phyloP scores from a whole-genome alignment of 2,113 vertebrate genomes.

The Willisornis vidua region DNA sequence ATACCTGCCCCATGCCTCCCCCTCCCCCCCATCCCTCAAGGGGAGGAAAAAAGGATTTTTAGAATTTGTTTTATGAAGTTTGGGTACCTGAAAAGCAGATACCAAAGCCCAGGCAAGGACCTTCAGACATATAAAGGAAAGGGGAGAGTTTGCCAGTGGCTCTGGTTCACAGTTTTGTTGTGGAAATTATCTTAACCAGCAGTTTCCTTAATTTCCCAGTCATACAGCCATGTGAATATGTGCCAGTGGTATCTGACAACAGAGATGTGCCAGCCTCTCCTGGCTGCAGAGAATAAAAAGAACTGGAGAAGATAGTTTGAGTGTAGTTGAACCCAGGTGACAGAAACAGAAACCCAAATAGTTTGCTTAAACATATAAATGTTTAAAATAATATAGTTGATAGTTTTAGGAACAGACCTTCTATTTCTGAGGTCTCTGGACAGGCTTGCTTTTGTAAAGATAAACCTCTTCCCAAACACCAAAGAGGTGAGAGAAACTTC shows the following conservation, averaged over 20 bases:
- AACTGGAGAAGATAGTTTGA: background rate
- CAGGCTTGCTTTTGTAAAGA: background rate
- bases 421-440: background rate
- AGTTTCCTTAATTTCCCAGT: background rate
- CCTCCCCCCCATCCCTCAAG: no score
- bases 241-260: background rate
- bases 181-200: background rate
- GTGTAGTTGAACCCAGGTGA: background rate
- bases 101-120: background rate
- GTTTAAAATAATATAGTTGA: background rate
- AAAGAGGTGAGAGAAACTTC: background rate
- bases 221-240: rapidly evolving
- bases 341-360: constrained; percentile 25
- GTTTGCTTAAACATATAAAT: background rate
- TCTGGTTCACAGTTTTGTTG: background rate
- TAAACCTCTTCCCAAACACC: background rate
- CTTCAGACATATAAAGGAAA: background rate
- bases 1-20: background rate
- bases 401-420: background rate
- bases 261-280: constrained; percentile 46
- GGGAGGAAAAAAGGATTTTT: background rate
- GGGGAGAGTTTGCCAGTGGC: background rate
- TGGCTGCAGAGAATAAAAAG: constrained; percentile 18
- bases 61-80: background rate
- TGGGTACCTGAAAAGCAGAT: background rate